phyloP scores from a whole-genome alignment of 2,888 invertebrate genomes.

The Mimumesa dahlbomi region DNA sequence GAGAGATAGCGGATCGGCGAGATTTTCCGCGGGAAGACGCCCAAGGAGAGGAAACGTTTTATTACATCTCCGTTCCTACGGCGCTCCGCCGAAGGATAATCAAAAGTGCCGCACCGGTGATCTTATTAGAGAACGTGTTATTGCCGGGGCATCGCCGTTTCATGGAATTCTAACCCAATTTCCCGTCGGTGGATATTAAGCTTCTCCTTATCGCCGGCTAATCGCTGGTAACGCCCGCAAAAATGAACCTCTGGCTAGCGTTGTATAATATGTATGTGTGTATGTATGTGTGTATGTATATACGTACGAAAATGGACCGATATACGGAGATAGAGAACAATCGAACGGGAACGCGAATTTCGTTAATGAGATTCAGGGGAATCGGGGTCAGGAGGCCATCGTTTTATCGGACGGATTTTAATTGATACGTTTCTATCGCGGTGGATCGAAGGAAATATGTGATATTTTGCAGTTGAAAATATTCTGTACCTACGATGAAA shows the following conservation, averaged over 20 bases:
- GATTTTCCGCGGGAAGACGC: slow-evolving; percentile 26
- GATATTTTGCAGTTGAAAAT: no score
- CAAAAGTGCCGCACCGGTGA: slow-evolving; percentile 24
- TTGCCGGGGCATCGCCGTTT: slow-evolving; percentile 13
- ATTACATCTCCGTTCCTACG: slow-evolving; percentile 8
- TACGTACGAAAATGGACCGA: no score
- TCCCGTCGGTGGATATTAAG: slow-evolving; percentile 1
- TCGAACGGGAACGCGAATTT: no score
- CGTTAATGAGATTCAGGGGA: no score
- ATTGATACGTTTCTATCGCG: no score
- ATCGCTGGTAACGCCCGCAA: slow-evolving; percentile 18
- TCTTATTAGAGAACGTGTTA: slow-evolving; percentile 25
- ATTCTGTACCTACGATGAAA: no score
- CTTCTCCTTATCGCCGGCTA: slow-evolving; percentile 14
- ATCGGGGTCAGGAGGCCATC: no score
- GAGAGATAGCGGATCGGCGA: not conserved
- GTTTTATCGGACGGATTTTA: no score
- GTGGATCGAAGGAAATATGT: no score
- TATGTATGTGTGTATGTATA: no score
- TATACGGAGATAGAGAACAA: no score
- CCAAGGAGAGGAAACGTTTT: slow-evolving; percentile 23
- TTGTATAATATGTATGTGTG: no score
- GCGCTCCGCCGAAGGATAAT: slow-evolving; percentile 30
- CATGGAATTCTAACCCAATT: slow-evolving; percentile 42
- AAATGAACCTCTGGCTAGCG: slow-evolving; percentile 19